Percentiles rank a stretch among this genome's conserved stretches.
Evolutionary conservation across 2,888 invertebrate species (phyloP).

Genomic region (Amblyjoppa fuscipennis): DNA sequence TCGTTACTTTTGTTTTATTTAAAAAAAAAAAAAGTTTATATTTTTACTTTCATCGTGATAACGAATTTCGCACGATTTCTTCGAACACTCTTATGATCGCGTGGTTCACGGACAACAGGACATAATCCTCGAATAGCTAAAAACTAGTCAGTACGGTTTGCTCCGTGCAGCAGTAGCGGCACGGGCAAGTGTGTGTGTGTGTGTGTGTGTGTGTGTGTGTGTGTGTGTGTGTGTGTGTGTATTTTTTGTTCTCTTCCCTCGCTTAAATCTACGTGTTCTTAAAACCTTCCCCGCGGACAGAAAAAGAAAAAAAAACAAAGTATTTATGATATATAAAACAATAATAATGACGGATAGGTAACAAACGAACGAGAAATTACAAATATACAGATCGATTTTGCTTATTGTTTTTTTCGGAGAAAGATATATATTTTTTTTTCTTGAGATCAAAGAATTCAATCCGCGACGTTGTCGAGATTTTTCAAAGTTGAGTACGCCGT

Average conservation of each 20-base stretch:
- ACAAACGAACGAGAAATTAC: slow-evolving; percentile 64
- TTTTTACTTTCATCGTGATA: slow-evolving; percentile 21
- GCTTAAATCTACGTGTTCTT: slow-evolving; percentile 55
- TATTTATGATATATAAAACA: slow-evolving; percentile 21
- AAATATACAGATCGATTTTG: slow-evolving; percentile 57
- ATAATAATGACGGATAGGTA: slow-evolving; percentile 48
- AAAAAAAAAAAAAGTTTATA: background rate
- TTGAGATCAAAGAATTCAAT: slow-evolving; percentile 40
- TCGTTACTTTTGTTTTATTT: slow-evolving; percentile 10
- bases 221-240: background rate
- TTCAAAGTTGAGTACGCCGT: background rate
- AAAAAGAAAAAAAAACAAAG: slow-evolving; percentile 33
- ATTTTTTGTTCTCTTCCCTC: slow-evolving; percentile 15
- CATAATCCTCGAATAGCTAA: slow-evolving; percentile 58
- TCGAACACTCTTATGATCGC: slow-evolving; percentile 5
- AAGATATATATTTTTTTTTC: slow-evolving; percentile 16
- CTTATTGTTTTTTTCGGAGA: slow-evolving; percentile 46
- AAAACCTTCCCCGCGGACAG: slow-evolving; percentile 50
- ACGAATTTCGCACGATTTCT: background rate
- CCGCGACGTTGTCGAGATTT: slow-evolving; percentile 17
- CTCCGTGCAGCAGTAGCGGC: slow-evolving; percentile 56
- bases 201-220: background rate
- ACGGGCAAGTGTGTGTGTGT: slow-evolving; percentile 52
- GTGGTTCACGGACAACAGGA: slow-evolving; percentile 18
- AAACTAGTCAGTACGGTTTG: slow-evolving; percentile 68